Base-by-base conservation (phyloP, 2,888 invertebrate genomes). In the Athetis lepigone region DNA sequence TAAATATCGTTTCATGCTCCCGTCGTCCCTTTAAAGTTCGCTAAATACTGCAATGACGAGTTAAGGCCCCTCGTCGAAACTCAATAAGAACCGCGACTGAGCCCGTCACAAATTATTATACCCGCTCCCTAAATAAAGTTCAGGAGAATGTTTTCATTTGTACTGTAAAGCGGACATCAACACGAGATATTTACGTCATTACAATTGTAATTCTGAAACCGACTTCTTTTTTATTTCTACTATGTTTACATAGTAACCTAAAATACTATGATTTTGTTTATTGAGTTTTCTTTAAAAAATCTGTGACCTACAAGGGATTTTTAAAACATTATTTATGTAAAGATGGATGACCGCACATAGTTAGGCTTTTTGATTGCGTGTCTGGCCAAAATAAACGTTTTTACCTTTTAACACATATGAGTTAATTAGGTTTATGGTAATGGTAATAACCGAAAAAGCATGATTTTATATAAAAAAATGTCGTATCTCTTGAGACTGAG, bases 21-120 rank as follows among this genome's bases (percentile, higher is more conserved):
- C 65, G 59, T 68, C 61, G 69, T 56, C 70, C 69, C 67, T 71
- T 69, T 64, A 64, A 75, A 78, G 62, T 79, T 82, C 61, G 68
- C 66, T 81, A 79, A 83, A 84, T 80, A 77, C 76, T 73, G 74
- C 75, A 74, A 80, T 76, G 80, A 79, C 80, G 81, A 84, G 79
- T 72, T 78, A 79, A 80, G 73, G 66, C 79, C 72, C 73, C 74
- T 75, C 75, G 78, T 68, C 65, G 74, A 75, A 78, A 74, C 75
- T 79, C 77, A 72, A 83, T 81, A 77, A 77, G 66, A 70, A 72
- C 79, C 71, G 70, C 73, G 69, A 70, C 75, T 68, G 70, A 82
- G 70, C 72, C 77, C 66, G 69, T 75, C 69, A 59, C 60, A 77
- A 80, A 81, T 74, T 72, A 81, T 83, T 82, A 68, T 68, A 72